Evolutionary conservation across 2,888 invertebrate species (phyloP).

Genomic region (Coleophora flavipennella): DNA sequence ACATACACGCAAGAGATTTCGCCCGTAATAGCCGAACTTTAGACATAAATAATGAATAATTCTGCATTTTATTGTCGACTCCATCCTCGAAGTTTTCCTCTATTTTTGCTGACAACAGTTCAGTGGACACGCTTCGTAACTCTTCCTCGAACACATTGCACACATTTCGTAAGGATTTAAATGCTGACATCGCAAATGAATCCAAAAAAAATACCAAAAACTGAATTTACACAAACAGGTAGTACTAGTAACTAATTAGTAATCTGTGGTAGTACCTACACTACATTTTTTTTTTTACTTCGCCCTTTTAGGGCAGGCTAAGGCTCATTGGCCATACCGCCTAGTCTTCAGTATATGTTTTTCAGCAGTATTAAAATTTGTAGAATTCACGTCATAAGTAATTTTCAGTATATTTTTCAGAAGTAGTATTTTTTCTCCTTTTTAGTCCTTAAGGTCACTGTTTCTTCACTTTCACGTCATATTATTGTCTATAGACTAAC

Average conservation of each 20-base stretch:
- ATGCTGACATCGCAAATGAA: constrained; percentile 34
- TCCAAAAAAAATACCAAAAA: background rate
- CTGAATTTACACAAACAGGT: no score
- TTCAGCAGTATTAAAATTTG: no score
- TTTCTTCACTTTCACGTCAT: no score
- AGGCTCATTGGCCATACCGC: background rate
- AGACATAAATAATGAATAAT: constrained; percentile 37
- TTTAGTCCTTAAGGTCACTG: no score
- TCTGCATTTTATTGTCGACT: constrained; percentile 35
- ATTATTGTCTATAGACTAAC: no score
- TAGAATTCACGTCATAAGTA: no score
- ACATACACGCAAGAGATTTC: constrained; percentile 39
- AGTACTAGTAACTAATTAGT: background rate
- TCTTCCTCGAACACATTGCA: constrained; percentile 40
- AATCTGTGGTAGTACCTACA: background rate
- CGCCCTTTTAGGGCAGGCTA: no score
- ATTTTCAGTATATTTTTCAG: no score
- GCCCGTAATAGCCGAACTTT: constrained; percentile 49
- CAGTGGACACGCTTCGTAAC: constrained; percentile 24
- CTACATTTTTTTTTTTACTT: background rate
- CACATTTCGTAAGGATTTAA: constrained; percentile 37
- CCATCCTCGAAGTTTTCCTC: constrained; percentile 37
- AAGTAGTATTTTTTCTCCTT: no score
- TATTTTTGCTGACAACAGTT: constrained; percentile 34
- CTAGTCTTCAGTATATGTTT: no score